A percentile compares a stretch with the other conserved stretches of the same genome.
Conservation (phyloP, 2,888 invertebrate genomes). For the Allophyes oxyacanthae region DNA sequence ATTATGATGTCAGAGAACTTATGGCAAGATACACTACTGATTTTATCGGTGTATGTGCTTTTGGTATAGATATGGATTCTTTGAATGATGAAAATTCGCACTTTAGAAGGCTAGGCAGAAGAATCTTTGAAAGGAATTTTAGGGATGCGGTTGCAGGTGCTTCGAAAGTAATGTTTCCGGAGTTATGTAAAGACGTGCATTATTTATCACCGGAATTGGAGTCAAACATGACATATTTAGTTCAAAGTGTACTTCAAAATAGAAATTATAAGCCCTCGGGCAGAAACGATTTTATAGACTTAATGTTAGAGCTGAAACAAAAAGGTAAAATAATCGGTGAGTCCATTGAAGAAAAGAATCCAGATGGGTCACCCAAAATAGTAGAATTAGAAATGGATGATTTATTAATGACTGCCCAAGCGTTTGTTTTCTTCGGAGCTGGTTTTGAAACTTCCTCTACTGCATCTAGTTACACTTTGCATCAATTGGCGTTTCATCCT, state of each 20-base stretch:
- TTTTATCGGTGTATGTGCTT: constrained; percentile 82
- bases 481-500: constrained; percentile 82
- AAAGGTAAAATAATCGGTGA: constrained; percentile 78
- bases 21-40: constrained; percentile 85
- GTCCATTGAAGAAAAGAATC: constrained; percentile 73
- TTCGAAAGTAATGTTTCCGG: constrained; percentile 77
- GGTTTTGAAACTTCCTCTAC: constrained; percentile 88
- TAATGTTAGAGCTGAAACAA: constrained; percentile 76
- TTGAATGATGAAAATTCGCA: constrained; percentile 77
- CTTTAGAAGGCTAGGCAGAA: constrained; percentile 77
- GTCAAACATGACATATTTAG: constrained; percentile 68
- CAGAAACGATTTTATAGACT: constrained; percentile 81
- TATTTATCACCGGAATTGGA: constrained; percentile 74
- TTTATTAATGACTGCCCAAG: constrained; percentile 77
- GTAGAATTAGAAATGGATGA: constrained; percentile 76
- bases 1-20: constrained; percentile 77
- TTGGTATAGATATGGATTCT: constrained; percentile 80
- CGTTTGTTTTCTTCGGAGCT: constrained; percentile 84
- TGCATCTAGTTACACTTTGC: constrained; percentile 83
- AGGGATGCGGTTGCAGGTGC: constrained; percentile 69
- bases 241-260: constrained; percentile 70
- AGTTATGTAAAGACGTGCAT: constrained; percentile 71
- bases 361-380: constrained; percentile 73
- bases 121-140: constrained; percentile 74
- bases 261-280: constrained; percentile 77